Percentiles rank a stretch among this genome's conserved stretches.
Conservation (phyloP, 1,140 invertebrate genomes). For the Batillaria attramentaria region DNA sequence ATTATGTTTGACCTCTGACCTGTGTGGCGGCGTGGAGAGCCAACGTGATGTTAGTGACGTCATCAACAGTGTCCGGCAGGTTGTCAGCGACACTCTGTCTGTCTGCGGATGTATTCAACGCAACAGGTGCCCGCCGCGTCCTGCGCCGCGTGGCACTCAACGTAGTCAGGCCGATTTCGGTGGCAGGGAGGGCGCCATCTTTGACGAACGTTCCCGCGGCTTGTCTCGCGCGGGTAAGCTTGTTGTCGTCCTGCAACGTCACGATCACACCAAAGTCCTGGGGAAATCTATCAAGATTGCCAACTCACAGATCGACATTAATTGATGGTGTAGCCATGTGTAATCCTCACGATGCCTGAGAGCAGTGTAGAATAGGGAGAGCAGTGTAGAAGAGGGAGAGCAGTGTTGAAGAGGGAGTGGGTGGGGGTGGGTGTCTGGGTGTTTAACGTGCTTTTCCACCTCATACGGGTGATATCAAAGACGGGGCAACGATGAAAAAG, state of each 20-base stretch:
- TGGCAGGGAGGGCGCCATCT: slow-evolving; percentile 14
- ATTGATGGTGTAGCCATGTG: too few species aligned
- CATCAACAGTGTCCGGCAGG: slow-evolving; percentile 1
- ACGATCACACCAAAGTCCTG: too few species aligned
- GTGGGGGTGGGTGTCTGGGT: too few species aligned
- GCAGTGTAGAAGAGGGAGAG: too few species aligned
- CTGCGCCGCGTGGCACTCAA: slow-evolving; percentile 21
- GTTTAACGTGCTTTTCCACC: too few species aligned
- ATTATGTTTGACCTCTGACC: slow-evolving; percentile 22
- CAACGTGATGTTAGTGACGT: slow-evolving; percentile 22
- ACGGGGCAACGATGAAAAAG: too few species aligned
- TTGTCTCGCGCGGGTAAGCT: slow-evolving; percentile 30
- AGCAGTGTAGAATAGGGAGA: too few species aligned
- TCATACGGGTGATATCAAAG: too few species aligned
- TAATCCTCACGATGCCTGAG: too few species aligned
- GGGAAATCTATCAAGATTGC: too few species aligned
- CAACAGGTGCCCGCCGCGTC: neutral
- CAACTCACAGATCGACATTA: too few species aligned
- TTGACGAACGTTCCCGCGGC: slow-evolving; percentile 30
- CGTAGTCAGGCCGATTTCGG: slow-evolving; percentile 27
- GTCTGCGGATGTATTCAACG: slow-evolving; percentile 4
- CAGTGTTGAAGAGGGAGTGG: too few species aligned
- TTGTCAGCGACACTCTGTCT: slow-evolving; percentile 15
- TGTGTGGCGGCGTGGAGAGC: slow-evolving; percentile 21
- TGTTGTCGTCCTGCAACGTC: slow-evolving; percentile 37